Conservation (phyloP, 2,113 vertebrate species). For the Oreotrochilus melanogaster region DNA sequence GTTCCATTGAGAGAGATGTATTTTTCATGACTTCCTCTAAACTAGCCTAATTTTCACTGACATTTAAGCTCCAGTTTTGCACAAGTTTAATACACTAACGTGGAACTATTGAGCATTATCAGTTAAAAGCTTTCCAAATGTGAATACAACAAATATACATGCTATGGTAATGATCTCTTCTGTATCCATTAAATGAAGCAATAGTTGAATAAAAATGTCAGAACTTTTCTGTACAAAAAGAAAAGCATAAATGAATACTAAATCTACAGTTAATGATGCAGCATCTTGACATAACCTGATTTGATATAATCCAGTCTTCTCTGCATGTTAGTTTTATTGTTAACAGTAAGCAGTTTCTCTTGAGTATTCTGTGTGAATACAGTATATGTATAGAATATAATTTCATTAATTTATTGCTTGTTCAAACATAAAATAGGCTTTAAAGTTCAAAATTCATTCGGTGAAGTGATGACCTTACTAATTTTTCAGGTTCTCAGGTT, state of each 20-base stretch:
- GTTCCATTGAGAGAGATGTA: background rate
- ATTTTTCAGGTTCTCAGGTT: background rate
- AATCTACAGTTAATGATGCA: background rate
- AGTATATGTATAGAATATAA: background rate
- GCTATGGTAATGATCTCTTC: background rate
- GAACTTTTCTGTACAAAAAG: background rate
- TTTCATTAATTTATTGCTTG: background rate
- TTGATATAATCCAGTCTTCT: background rate
- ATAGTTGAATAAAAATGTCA: background rate
- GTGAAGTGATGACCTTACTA: background rate
- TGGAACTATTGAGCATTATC: background rate
- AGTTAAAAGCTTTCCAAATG: background rate
- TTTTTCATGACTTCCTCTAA: background rate
- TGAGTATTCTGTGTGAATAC: background rate
- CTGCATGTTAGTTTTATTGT: background rate
- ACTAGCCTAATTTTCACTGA: background rate
- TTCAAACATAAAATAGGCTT: constrained; percentile 3
- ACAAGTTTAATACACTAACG: background rate
- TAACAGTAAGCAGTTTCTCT: background rate
- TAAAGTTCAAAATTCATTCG: background rate
- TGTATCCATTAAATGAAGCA: background rate
- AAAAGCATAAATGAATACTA: background rate
- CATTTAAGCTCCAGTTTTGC: background rate
- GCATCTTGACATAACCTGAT: background rate
- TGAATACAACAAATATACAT: background rate